phyloP scores from a whole-genome alignment of 2,113 vertebrate species.

The Micronisus gabar region DNA sequence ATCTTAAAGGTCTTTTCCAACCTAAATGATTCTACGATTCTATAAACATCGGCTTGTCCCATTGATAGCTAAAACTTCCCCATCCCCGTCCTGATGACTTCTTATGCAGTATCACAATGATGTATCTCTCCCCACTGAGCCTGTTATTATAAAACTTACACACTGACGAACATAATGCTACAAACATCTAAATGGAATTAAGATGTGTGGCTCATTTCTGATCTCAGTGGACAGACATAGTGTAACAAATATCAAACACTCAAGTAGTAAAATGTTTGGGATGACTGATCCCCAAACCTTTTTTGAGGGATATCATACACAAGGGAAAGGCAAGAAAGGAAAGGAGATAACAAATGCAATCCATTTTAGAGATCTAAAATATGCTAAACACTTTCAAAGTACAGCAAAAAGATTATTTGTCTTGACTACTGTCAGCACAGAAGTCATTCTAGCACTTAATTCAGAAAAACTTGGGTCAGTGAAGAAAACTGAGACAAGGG shows the following conservation, averaged over 20 bases:
- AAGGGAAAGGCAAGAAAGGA: neutral
- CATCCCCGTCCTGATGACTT: neutral
- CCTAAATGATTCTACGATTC: neutral
- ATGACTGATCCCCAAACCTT: neutral
- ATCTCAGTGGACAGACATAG: neutral
- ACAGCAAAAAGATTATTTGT: neutral
- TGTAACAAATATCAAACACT: neutral
- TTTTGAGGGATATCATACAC: neutral
- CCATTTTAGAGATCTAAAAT: neutral
- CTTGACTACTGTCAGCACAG: neutral
- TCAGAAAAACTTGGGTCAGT: neutral
- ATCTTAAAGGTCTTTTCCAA: neutral
- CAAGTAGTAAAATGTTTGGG: neutral
- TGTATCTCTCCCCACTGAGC: neutral
- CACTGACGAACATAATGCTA: neutral
- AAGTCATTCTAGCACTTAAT: neutral
- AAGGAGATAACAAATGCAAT: neutral
- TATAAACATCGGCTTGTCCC: neutral
- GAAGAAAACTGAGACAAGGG: neutral
- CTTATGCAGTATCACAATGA: neutral
- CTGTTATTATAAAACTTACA: neutral
- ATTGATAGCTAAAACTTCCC: neutral
- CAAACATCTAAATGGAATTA: neutral
- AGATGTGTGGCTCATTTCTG: neutral
- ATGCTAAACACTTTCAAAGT: neutral